phyloP scores from a whole-genome alignment of 2,888 invertebrate species.

The Corbicula japonica region DNA sequence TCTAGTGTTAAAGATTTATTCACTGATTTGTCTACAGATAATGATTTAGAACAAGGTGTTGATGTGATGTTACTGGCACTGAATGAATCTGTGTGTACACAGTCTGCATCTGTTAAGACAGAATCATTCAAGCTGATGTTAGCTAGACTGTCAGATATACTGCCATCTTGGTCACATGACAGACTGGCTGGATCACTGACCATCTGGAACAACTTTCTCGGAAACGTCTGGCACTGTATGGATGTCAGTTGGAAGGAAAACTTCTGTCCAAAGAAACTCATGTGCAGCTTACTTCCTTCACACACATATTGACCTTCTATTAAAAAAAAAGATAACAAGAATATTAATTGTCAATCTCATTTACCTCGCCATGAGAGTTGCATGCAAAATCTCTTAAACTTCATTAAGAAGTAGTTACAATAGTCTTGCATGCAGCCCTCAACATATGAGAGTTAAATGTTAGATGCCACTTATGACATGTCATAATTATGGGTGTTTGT shows the following conservation, averaged over 20 bases:
- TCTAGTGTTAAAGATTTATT: neutral
- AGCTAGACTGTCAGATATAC: conserved; percentile 40
- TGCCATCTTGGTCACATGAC: neutral
- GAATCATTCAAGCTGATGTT: conserved; percentile 49
- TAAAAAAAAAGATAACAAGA: conserved; percentile 38
- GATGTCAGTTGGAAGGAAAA: conserved; percentile 68
- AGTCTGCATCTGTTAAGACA: neutral
- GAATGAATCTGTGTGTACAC: neutral
- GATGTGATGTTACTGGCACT: neutral
- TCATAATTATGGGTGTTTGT: no score
- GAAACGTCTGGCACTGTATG: neutral
- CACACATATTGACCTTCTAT: conserved; percentile 71
- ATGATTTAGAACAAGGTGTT: neutral
- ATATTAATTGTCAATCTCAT: neutral
- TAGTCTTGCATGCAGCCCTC: no score
- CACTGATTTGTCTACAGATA: neutral
- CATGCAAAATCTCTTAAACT: no score
- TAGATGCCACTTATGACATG: no score
- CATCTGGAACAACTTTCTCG: neutral
- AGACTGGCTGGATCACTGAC: neutral
- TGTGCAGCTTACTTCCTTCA: conserved; percentile 48
- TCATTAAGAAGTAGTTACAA: no score
- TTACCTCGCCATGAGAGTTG: no score
- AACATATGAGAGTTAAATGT: no score
- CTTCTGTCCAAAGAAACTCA: conserved; percentile 75